Conservation (phyloP, 2,888 invertebrate species). For the Philereme vetulata region DNA sequence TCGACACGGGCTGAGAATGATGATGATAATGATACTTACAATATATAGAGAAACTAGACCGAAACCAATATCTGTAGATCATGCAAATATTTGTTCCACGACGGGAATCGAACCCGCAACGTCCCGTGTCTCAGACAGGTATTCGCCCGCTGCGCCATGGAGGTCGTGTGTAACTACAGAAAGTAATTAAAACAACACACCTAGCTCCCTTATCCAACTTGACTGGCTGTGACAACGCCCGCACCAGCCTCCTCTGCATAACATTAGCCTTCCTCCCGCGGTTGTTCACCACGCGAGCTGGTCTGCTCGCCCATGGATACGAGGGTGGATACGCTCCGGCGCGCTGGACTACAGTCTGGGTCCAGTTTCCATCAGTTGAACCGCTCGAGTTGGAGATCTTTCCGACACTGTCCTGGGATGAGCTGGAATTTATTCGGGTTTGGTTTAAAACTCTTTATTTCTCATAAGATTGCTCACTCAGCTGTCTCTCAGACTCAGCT, state of each 20-base stretch:
- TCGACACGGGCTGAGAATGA: too few species aligned
- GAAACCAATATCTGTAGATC: too few species aligned
- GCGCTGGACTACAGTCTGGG: constrained; percentile 9
- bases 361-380: constrained; percentile 17
- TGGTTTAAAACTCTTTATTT: too few species aligned
- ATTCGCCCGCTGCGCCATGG: too few species aligned
- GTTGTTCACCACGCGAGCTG: constrained; percentile 20
- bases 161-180: too few species aligned
- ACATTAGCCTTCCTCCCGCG: constrained; percentile 27
- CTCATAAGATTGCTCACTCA: too few species aligned
- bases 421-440: neutral
- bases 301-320: constrained; percentile 20
- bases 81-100: too few species aligned
- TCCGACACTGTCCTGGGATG: neutral
- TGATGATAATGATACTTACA: too few species aligned
- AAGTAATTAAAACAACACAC: constrained; percentile 8
- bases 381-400: constrained; percentile 17
- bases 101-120: too few species aligned
- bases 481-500: too few species aligned
- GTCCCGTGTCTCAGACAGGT: too few species aligned
- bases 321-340: constrained; percentile 1
- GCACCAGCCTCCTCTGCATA: constrained; percentile 49
- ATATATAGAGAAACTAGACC: too few species aligned
- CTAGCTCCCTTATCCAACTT: constrained; percentile 47
- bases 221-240: constrained; percentile 49